Evolutionary conservation across 2,797 vertebrate species (phyloP).

Genomic region (Rhinogobio ventralis): DNA sequence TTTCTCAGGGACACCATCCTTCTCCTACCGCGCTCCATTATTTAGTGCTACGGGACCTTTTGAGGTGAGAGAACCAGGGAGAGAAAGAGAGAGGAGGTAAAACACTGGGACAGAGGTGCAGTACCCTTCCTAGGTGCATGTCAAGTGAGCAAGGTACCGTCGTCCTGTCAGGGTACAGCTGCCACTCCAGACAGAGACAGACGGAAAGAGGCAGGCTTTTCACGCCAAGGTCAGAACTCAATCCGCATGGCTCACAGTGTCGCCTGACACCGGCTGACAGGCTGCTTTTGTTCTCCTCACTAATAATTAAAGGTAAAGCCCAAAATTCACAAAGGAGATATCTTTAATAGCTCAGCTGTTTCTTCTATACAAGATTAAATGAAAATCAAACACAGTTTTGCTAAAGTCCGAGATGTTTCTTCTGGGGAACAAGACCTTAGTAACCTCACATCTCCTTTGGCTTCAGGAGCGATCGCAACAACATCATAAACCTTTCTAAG

Average conservation of each 20-base stretch:
- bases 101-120: background rate
- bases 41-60: background rate
- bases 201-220: background rate
- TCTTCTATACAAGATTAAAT: background rate
- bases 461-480: background rate
- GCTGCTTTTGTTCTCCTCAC: background rate
- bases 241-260: background rate
- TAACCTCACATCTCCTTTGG: background rate
- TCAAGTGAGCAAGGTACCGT: slow-evolving; percentile 4
- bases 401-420: background rate
- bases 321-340: background rate
- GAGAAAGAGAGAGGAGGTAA: background rate
- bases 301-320: slow-evolving; percentile 12
- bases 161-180: slow-evolving; percentile 7
- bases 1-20: background rate
- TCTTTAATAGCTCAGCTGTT: background rate
- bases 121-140: background rate
- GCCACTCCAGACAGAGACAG: slow-evolving; percentile 27
- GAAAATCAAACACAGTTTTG: background rate
- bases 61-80: background rate
- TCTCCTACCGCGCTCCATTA: background rate
- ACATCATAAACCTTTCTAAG: background rate
- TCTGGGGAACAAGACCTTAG: background rate
- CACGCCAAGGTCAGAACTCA: slow-evolving; percentile 29
- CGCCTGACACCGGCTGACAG: background rate